Percentiles rank a stretch among this genome's conserved stretches.
Evolutionary conservation across 2,888 invertebrate species (phyloP).

Genomic region (Pomacea canaliculata): DNA sequence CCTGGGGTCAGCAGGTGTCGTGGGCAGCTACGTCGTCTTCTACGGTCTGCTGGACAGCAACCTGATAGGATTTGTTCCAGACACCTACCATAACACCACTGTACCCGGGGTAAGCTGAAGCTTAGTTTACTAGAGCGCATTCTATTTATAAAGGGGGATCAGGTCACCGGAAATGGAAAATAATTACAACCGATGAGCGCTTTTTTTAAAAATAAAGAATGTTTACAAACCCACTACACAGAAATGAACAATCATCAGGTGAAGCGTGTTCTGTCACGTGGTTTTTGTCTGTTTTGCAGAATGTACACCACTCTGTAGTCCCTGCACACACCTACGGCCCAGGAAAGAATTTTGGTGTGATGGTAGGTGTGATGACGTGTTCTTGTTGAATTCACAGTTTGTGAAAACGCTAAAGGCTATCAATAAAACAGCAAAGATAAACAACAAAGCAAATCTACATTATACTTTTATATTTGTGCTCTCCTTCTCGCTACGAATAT

Average conservation of each 20-base stretch:
- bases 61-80: neutral
- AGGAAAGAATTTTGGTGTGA: conserved; percentile 15
- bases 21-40: conserved; percentile 47
- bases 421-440: too few species aligned
- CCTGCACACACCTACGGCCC: neutral
- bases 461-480: too few species aligned
- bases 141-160: neutral
- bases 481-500: too few species aligned
- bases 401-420: too few species aligned
- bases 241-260: too few species aligned
- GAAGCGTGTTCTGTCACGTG: too few species aligned
- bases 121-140: neutral
- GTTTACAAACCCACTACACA: too few species aligned
- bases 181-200: too few species aligned
- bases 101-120: conserved; percentile 25
- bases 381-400: too few species aligned
- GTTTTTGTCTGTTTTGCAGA: conserved; percentile 6
- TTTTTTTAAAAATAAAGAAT: too few species aligned
- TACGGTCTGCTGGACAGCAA: conserved; percentile 38
- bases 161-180: too few species aligned
- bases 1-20: conserved; percentile 44
- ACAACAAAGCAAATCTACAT: too few species aligned
- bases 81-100: conserved; percentile 1
- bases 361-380: conserved; percentile 7
- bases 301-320: conserved; percentile 1